Conservation (phyloP, 2,797 vertebrate species). For the Amblyraja radiata region DNA sequence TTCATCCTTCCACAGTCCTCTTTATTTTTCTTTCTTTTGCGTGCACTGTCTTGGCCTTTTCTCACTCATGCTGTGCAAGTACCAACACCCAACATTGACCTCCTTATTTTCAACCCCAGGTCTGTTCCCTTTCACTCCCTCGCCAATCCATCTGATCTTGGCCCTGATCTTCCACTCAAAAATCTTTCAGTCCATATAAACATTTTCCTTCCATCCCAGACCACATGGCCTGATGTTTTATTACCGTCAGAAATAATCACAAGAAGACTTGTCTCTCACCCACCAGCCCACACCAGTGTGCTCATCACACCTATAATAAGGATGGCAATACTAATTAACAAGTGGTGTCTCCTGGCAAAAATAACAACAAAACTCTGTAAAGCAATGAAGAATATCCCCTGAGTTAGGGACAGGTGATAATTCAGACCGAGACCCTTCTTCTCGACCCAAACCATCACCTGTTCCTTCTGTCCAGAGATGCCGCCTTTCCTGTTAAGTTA, state of each 20-base stretch:
- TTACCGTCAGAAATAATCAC: background rate
- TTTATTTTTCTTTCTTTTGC: background rate
- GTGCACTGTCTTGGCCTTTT: background rate
- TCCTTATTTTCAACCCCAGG: background rate
- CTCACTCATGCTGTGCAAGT: background rate
- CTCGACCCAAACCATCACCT: too few species aligned
- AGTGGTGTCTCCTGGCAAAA: background rate
- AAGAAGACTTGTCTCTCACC: background rate
- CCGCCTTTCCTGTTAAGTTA: too few species aligned
- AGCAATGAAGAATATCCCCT: background rate
- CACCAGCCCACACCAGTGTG: background rate
- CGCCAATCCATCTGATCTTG: background rate
- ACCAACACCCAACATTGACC: background rate
- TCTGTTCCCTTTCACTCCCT: background rate
- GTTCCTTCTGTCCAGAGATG: too few species aligned
- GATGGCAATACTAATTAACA: background rate
- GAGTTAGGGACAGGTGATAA: too few species aligned
- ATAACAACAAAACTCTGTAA: background rate
- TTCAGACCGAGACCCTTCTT: too few species aligned
- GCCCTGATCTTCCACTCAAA: background rate
- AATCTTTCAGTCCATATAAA: background rate
- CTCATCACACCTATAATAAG: background rate
- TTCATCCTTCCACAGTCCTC: too few species aligned
- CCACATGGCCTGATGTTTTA: background rate
- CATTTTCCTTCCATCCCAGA: background rate